Percentiles rank a stretch among this genome's conserved stretches.
phyloP scores from a whole-genome alignment of 2,113 vertebrate genomes.

The Centrocercus urophasianus region DNA sequence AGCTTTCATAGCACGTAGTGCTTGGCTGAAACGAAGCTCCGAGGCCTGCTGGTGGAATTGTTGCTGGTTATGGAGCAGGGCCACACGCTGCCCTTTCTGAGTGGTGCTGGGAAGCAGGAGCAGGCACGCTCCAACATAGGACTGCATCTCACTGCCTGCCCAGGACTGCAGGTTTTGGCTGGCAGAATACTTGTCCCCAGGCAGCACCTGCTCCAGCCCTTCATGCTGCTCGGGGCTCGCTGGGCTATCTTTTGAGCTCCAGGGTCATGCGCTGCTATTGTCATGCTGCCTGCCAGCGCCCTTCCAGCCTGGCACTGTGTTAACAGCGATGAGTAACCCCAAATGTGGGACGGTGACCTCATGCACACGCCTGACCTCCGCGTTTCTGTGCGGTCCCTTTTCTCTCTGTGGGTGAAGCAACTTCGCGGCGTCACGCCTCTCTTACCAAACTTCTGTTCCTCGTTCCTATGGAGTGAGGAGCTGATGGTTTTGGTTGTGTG shows the following conservation, averaged over 20 bases:
- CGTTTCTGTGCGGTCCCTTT: neutral
- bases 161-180: conserved; percentile 18
- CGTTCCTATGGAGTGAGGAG: neutral
- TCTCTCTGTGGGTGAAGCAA: neutral
- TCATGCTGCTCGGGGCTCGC: neutral
- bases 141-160: neutral
- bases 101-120: conserved; percentile 15
- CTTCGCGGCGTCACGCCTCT: neutral
- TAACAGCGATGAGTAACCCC: neutral
- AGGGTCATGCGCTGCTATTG: neutral
- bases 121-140: neutral
- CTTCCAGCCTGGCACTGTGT: neutral
- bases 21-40: neutral
- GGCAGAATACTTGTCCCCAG: neutral
- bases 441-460: no score
- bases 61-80: neutral
- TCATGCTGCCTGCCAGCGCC: neutral
- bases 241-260: neutral
- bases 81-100: neutral
- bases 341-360: neutral
- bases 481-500: conserved; percentile 50
- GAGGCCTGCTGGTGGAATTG: neutral
- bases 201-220: conserved; percentile 49
- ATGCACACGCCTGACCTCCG: neutral
- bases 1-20: rapidly evolving